phyloP scores from a whole-genome alignment of 2,113 vertebrate species.

The Notarius lentiginosus region DNA sequence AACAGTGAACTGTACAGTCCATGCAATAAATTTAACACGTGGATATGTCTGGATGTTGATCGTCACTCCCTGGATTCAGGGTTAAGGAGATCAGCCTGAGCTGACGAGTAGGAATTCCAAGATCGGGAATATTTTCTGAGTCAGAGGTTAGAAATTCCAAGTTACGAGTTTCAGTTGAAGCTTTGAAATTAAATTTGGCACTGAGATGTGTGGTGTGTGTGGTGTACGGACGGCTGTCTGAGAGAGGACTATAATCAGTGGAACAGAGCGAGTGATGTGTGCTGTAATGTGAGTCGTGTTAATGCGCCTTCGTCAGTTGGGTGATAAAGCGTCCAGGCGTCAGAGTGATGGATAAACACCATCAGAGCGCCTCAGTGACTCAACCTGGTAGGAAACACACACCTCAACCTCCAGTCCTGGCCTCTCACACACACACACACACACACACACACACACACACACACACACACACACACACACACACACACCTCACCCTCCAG shows the following conservation, averaged over 20 bases:
- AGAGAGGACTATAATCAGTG: not conserved
- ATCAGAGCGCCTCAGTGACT: constrained; percentile 37
- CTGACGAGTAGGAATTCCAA: not conserved
- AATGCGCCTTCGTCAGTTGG: constrained; percentile 17
- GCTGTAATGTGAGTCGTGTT: constrained; percentile 46
- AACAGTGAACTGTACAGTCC: not conserved
- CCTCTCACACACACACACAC: not conserved
- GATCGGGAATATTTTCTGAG: not conserved
- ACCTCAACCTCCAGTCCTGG: not conserved
- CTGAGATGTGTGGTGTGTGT: not conserved
- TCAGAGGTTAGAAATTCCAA: not conserved
- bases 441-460: constrained; percentile 7
- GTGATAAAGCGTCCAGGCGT: constrained; percentile 28
- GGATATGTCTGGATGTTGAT: not conserved
- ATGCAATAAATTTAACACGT: not conserved
- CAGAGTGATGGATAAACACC: constrained; percentile 52
- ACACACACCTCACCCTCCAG: constrained; percentile 20
- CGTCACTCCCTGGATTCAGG: not conserved
- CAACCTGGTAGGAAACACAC: constrained; percentile 44
- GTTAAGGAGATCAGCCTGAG: not conserved
- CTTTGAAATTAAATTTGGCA: too few species aligned
- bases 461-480: constrained; percentile 16
- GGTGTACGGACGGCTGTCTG: not conserved
- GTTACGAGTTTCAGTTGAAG: not conserved
- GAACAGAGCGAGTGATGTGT: constrained; percentile 17